Conservation (phyloP, 2,113 vertebrate species). For the Boleophthalmus pectinirostris region DNA sequence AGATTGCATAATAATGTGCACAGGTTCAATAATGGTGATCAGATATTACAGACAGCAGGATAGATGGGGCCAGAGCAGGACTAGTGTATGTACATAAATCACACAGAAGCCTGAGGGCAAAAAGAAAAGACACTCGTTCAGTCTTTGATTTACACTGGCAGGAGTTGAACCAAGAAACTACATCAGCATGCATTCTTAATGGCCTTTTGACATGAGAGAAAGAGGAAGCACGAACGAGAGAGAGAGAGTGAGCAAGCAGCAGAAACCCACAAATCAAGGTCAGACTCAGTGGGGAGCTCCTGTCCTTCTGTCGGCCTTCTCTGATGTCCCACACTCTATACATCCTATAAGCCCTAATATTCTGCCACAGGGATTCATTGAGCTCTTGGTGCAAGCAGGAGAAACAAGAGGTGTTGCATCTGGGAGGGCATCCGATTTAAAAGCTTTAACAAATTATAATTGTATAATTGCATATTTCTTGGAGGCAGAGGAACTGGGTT, state of each 20-base stretch:
- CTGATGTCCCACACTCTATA: conserved; percentile 36
- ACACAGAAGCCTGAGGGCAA: conserved; percentile 29
- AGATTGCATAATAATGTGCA: not conserved
- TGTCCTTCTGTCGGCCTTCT: conserved; percentile 48
- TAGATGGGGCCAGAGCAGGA: conserved; percentile 14
- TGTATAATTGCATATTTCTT: no score
- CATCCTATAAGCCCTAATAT: conserved; percentile 24
- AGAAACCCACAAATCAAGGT: conserved; percentile 41
- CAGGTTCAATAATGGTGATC: not conserved
- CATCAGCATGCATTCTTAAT: conserved; percentile 48
- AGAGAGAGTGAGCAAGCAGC: conserved; percentile 14
- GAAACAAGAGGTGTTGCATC: not conserved
- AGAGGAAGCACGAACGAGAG: conserved; percentile 18
- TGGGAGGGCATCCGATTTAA: not conserved
- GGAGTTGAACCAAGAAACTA: conserved; percentile 19
- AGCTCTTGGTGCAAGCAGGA: not conserved
- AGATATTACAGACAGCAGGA: conserved; percentile 11
- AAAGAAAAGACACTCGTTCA: conserved; percentile 33
- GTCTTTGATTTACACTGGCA: conserved; percentile 38
- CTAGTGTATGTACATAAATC: conserved; percentile 25
- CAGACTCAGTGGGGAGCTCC: conserved; percentile 50
- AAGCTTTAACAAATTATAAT: not conserved
- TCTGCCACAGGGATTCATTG: not conserved
- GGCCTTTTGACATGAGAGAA: conserved; percentile 19
- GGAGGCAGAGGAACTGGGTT: not conserved